phyloP scores from a whole-genome alignment of 2,797 vertebrate species.

The Micrastur ruficollis region DNA sequence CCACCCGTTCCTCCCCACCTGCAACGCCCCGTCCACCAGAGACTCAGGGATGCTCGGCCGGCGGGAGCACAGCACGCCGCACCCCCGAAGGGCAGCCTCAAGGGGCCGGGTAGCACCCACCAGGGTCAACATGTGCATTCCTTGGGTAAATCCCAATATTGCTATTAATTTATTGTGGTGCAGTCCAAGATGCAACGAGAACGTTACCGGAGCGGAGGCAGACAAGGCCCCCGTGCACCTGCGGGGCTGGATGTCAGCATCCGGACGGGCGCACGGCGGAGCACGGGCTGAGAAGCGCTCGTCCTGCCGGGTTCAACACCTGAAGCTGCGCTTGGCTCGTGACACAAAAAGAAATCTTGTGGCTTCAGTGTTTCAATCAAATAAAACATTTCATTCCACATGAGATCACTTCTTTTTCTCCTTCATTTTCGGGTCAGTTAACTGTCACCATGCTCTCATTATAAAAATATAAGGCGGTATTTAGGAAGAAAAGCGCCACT shows the following conservation, averaged over 20 bases:
- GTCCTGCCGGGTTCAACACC: fast-evolving
- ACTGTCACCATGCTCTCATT: neutral
- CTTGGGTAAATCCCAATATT: neutral
- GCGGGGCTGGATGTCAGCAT: neutral
- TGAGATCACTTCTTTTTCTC: neutral
- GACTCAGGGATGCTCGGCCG: fast-evolving
- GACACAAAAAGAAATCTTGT: neutral
- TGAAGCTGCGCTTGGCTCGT: fast-evolving
- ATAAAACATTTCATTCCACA: neutral
- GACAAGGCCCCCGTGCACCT: fast-evolving
- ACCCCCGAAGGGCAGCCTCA: fast-evolving
- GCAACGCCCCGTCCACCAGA: fast-evolving
- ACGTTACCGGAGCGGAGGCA: fast-evolving
- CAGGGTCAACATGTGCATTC: fast-evolving
- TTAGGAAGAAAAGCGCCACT: neutral
- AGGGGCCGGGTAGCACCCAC: no score
- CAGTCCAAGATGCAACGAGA: fast-evolving
- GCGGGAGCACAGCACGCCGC: fast-evolving
- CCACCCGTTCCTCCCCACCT: fast-evolving
- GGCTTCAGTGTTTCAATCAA: neutral
- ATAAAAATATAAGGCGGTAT: neutral
- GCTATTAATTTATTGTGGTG: no score
- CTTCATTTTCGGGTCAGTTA: neutral
- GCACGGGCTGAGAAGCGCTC: neutral
- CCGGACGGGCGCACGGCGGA: fast-evolving